Evolutionary conservation across 2,888 invertebrate species (phyloP).

Genomic region (Chorisops tibialis): DNA sequence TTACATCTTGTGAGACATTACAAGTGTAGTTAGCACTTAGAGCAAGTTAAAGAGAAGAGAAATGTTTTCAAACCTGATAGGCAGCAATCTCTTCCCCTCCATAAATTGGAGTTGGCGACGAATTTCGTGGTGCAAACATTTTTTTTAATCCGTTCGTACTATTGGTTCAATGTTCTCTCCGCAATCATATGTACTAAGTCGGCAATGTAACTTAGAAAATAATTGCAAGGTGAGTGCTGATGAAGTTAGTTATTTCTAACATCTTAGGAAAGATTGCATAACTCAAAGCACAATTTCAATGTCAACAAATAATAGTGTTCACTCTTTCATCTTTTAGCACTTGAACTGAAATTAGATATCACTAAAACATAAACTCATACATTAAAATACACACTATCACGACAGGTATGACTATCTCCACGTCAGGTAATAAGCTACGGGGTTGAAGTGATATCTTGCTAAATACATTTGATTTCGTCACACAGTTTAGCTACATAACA

Average conservation of each 20-base stretch:
- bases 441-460: too few species aligned
- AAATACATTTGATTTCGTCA: too few species aligned
- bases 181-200: background rate
- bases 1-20: background rate
- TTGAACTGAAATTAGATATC: too few species aligned
- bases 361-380: too few species aligned
- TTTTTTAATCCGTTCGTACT: conserved; percentile 16
- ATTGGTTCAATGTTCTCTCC: too few species aligned
- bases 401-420: too few species aligned
- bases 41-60: background rate
- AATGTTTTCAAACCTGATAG: conserved; percentile 46
- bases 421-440: too few species aligned
- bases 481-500: too few species aligned
- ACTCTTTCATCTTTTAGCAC: too few species aligned
- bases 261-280: background rate
- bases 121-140: conserved; percentile 53
- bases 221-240: background rate
- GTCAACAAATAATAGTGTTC: too few species aligned
- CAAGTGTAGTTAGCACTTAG: background rate
- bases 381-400: too few species aligned
- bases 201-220: background rate
- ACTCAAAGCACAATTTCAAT: background rate
- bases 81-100: conserved; percentile 52
- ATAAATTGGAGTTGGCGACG: conserved; percentile 48
- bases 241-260: background rate